Conservation (phyloP, 35 echinoderm and acorn worm species). For the Hemicentrotus pulcherrimus region DNA sequence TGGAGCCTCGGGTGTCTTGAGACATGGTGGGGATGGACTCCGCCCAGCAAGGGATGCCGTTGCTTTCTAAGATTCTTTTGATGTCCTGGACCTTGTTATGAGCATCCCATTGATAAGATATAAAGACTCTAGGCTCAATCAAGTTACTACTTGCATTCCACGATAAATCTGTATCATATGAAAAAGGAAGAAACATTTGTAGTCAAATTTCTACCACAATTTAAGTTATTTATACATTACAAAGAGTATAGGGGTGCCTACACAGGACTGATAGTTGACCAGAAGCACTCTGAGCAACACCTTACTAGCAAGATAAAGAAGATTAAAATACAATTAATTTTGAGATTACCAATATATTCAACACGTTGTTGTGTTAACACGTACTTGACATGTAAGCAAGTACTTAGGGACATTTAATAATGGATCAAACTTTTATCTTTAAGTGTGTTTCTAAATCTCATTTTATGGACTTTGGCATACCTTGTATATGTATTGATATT, state of each 20-base stretch:
- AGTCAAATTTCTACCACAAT: no score
- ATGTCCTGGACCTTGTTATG: conserved; percentile 98
- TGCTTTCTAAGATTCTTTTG: conserved; percentile 78
- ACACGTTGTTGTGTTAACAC: neutral
- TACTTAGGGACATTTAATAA: neutral
- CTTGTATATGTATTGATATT: neutral
- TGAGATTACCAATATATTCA: neutral
- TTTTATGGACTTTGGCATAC: neutral
- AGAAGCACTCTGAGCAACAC: neutral
- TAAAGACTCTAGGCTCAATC: conserved; percentile 77
- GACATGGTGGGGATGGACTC: conserved; percentile 92
- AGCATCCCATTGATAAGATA: conserved; percentile 98
- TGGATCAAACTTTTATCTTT: neutral
- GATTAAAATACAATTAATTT: neutral
- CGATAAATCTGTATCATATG: conserved; percentile 8
- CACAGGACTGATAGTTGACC: neutral
- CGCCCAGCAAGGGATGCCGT: conserved; percentile 87
- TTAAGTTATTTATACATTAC: no score
- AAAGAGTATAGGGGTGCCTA: no score
- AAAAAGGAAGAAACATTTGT: no score
- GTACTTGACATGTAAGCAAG: neutral
- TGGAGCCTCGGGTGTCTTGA: conserved; percentile 55
- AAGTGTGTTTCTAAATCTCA: neutral
- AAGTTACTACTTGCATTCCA: conserved; percentile 35
- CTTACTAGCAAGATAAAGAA: neutral